Evolutionary conservation across 2,113 vertebrate species (phyloP).

Genomic region (Balaeniceps rex): DNA sequence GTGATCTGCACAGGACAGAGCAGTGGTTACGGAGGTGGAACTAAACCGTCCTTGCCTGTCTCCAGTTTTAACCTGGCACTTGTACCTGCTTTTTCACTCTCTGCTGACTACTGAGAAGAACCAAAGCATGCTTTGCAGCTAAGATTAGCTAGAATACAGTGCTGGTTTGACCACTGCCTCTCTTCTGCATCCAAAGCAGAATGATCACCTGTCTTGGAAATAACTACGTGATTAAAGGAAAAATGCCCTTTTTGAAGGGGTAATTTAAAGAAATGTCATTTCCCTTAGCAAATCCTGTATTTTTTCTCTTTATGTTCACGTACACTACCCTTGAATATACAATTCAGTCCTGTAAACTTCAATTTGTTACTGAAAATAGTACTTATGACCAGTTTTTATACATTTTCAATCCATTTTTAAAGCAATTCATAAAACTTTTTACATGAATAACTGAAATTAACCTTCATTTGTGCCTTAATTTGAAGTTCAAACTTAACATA

Average conservation of each 20-base stretch:
- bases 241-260: not conserved
- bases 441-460: slow-evolving; percentile 30
- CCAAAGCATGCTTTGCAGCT: not conserved
- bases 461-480: slow-evolving; percentile 59
- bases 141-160: not conserved
- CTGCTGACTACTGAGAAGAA: not conserved
- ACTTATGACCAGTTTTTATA: not conserved
- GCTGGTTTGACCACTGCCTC: not conserved
- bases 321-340: not conserved
- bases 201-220: not conserved
- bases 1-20: not conserved
- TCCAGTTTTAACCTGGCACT: not conserved
- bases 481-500: slow-evolving; percentile 62
- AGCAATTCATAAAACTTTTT: not conserved
- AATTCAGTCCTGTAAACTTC: not conserved
- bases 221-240: not conserved
- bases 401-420: slow-evolving; percentile 12
- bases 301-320: not conserved
- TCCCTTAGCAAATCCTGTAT: not conserved
- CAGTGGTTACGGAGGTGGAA: not conserved
- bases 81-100: not conserved
- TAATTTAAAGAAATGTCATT: not conserved
- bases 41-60: not conserved
- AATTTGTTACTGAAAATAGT: slow-evolving; percentile 8
- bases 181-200: not conserved